Evolutionary conservation across 2,888 invertebrate species (phyloP).

Genomic region (Leucozona laternaria): DNA sequence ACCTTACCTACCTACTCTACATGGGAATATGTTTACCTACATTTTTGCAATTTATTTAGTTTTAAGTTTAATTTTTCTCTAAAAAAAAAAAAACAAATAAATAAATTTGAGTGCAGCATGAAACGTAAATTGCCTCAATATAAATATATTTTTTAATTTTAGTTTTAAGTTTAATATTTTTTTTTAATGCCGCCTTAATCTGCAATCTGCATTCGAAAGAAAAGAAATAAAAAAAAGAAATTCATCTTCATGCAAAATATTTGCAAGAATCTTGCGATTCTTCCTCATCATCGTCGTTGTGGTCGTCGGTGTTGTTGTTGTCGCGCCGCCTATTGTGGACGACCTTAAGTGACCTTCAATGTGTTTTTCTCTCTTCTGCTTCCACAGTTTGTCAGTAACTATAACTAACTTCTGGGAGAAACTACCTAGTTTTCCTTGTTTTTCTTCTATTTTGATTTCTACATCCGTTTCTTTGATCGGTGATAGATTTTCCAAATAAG

Average conservation of each 20-base stretch:
- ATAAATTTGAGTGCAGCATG: constrained; percentile 65
- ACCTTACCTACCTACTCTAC: not conserved
- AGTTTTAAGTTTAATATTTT: constrained; percentile 19
- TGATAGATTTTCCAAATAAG: constrained; percentile 47
- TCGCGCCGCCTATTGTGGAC: constrained; percentile 65
- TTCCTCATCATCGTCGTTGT: constrained; percentile 36
- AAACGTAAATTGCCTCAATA: constrained; percentile 23
- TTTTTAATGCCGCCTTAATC: constrained; percentile 62
- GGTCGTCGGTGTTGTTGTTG: constrained; percentile 21
- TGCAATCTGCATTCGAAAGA: constrained; percentile 29
- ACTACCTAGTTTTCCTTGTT: constrained; percentile 15
- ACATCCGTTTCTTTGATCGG: constrained; percentile 17
- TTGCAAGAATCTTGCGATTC: constrained; percentile 57
- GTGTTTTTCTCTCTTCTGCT: constrained; percentile 53
- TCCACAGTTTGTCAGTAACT: not conserved
- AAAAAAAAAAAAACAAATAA: constrained; percentile 12
- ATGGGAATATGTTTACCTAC: constrained; percentile 32
- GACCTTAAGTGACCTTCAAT: constrained; percentile 78
- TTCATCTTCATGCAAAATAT: constrained; percentile 37
- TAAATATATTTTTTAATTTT: constrained; percentile 6
- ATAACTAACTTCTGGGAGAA: not conserved
- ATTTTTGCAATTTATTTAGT: constrained; percentile 41
- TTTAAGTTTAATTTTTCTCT: constrained; percentile 43
- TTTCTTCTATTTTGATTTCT: constrained; percentile 1
- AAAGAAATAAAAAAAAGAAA: constrained; percentile 36